Conservation (phyloP, 2,888 invertebrate species). For the Hirtodrosophila trivittata region DNA sequence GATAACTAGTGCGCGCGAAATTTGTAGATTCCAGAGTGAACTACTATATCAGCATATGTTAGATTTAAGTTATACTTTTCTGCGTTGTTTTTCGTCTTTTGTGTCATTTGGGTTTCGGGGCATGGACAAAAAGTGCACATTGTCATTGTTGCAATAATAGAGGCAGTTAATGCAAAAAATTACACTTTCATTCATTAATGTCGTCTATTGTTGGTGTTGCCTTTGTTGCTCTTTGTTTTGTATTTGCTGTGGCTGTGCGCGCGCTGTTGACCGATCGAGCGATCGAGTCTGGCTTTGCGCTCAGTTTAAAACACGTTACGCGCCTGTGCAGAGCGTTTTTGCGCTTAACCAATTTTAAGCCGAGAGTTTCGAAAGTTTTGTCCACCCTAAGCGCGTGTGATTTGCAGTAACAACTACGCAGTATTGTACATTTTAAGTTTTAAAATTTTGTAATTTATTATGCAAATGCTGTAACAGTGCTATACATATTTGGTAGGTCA, state of each 20-base stretch:
- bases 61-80: conserved; percentile 27
- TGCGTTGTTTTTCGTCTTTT: conserved; percentile 41
- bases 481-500: conserved; percentile 61
- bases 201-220: conserved; percentile 56
- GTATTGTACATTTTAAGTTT: conserved; percentile 44
- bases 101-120: conserved; percentile 53
- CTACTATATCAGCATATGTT: conserved; percentile 19
- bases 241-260: conserved; percentile 28
- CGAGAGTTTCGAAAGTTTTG: conserved; percentile 67
- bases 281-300: conserved; percentile 46
- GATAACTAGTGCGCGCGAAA: conserved; percentile 28
- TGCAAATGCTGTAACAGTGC: conserved; percentile 64
- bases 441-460: conserved; percentile 61
- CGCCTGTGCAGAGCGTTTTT: conserved; percentile 75
- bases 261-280: conserved; percentile 51
- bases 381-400: conserved; percentile 54
- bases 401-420: conserved; percentile 38
- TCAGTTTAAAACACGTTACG: conserved; percentile 75
- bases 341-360: conserved; percentile 51
- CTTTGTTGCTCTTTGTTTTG: conserved; percentile 18
- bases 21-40: conserved; percentile 10
- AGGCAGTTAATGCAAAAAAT: conserved; percentile 51
- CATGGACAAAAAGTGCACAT: conserved; percentile 55
- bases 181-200: conserved; percentile 74
- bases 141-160: conserved; percentile 64